Base-by-base conservation (phyloP, 2,797 vertebrate genomes). In the Ctenopoma multispine region DNA sequence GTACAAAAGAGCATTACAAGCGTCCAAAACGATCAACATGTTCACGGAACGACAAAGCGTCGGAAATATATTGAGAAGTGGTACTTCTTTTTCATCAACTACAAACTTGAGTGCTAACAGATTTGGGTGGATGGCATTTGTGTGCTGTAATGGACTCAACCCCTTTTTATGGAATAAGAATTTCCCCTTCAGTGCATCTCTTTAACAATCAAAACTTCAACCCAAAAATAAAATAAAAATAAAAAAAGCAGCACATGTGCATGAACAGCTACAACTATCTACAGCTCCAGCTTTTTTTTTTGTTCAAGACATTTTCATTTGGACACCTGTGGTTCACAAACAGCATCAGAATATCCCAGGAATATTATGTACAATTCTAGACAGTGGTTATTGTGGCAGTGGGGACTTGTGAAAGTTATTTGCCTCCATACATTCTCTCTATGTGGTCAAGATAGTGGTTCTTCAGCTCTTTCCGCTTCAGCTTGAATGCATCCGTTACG, bases 341-440 rank as follows among this genome's bases (percentile, higher is more conserved):
- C 46, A 36, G 61, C 69, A 77, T 55, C 29, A 41, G 69, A 61
- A 69, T 56, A 64, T 68, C 53, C 76, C 34, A n/a, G 61, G 40
- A 55, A 55, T 23, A 62, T 63, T 81, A 89, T 87, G 74, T 87
- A 81, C 68, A 84, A 8, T 36, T 53, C 43, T 15, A 34, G 70
- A 79, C 50, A 64, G 75, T 80, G 66, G 85, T 77, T 36, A 50
- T 57, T 44, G 56, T 63, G 51, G 65, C 18, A 71, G 46, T 50
- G 17, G n/a, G n/a, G 49, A 49, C 44, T 60, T 61, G 21, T 4
- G 5, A 0, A 1, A 34, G 8, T 92, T 93, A 99, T 93, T 99
- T 99, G 31, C 96, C 95, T 7, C 97, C 98, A 0, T 99, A 99
- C 98, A 99, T 99, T 91, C 97, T 92, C 90, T 99, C 97, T 11